These are phyloP conservation scores for Holothuria glaberrima DNA, from an alignment of 35 echinoderm and acorn worm species.

Conservation along the genomic window DNA sequence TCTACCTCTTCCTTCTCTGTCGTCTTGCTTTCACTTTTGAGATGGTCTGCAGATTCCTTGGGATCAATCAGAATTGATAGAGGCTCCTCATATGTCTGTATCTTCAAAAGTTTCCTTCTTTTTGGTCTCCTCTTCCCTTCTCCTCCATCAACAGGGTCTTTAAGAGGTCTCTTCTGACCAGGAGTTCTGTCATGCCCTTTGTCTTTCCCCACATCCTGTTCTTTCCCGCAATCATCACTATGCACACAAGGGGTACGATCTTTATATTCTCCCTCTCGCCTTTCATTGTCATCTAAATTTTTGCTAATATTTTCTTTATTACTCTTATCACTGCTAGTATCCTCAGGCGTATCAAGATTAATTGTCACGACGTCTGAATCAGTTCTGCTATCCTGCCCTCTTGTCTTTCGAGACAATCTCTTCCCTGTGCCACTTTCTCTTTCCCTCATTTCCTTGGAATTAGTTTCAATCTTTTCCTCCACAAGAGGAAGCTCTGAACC, in stretches of 20 bases:
- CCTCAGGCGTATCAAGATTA: background rate
- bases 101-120: slow-evolving; percentile 36
- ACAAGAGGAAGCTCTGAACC: no score
- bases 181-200: background rate
- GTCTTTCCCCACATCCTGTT: background rate
- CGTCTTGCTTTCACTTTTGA: background rate
- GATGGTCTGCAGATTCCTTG: background rate
- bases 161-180: slow-evolving; percentile 28
- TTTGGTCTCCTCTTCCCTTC: slow-evolving; percentile 11
- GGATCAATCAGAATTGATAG: slow-evolving; percentile 41
- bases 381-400: no score
- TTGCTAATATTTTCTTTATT: background rate
- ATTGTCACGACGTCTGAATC: background rate
- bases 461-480: no score
- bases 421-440: background rate
- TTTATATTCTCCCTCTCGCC: background rate
- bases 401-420: slow-evolving; percentile 8
- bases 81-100: slow-evolving; percentile 6
- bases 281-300: background rate
- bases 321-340: background rate
- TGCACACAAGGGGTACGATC: no score
- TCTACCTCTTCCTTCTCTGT: background rate
- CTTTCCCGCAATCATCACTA: background rate
- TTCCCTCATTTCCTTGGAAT: no score
- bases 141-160: background rate